Base-by-base conservation (phyloP, 2,888 invertebrate genomes). In the Tipula vernalis region DNA sequence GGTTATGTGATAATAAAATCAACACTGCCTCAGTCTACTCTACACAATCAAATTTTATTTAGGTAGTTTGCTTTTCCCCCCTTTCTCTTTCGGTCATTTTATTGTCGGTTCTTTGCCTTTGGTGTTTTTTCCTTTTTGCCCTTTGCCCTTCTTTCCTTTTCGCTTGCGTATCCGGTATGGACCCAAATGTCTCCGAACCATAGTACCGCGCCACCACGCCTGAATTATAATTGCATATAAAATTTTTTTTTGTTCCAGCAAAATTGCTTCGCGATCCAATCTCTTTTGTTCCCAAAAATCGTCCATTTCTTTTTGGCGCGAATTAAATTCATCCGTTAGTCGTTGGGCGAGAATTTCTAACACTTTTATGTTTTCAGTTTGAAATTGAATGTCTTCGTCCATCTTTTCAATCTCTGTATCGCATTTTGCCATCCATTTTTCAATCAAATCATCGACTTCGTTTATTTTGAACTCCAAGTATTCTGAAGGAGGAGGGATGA, bases 131-230 rank as follows among this genome's bases (percentile, higher is more conserved):
- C 39, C 3, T 39, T 39, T 6, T 39, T 39, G 28, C 5, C 39
- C 39, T 88, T 88, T 87, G 36, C 87, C 86, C 42, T 88, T 88
- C 10, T 90, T 90, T 42, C 86, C 47, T 12, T 90, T 90, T 88
- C 92, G 92, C 47, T 91, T 91, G 88, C 92, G 93, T 87, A 90
- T 91, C 41, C 89, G 90, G 90, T 93, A 94, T 4, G 94, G 93
- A 0, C 94, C 94, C 87, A 94, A 91, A 87, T 93, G 93, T 88
- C 92, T 92, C 10, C 94, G 91, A 13, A 95, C 94, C 94, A 94
- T 94, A 28, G 93, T 91, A 36, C 94, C 94, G 86, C 94, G 92
- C 94, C 94, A 94, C 94, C 94, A 95, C 1, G 94, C 90, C 87
- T 91, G 91, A 85, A 91, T 87, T 3, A 88, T 89, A 0, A 91